phyloP scores from a whole-genome alignment of 2,113 vertebrate species.

The Myotis brandtii region DNA sequence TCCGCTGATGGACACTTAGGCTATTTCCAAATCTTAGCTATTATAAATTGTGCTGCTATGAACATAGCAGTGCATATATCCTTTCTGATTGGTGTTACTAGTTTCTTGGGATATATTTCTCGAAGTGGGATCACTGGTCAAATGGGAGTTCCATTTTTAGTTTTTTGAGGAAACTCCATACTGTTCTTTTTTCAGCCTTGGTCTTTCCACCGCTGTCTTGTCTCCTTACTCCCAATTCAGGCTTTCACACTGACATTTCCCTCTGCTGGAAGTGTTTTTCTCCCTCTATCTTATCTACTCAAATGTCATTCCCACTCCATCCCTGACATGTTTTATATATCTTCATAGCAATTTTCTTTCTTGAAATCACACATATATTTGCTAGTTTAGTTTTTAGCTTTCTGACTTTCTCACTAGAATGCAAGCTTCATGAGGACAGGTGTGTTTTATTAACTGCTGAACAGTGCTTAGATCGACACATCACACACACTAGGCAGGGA shows the following conservation, averaged over 20 bases:
- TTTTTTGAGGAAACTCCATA: no score
- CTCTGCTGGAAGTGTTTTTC: background rate
- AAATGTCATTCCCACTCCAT: background rate
- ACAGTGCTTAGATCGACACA: background rate
- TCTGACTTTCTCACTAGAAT: background rate
- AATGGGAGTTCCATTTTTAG: no score
- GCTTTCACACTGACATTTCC: background rate
- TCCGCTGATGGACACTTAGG: no score
- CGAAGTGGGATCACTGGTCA: no score
- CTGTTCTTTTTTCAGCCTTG: no score
- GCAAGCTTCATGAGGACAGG: background rate
- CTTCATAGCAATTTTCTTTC: background rate
- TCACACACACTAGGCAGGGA: background rate
- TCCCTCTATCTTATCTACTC: background rate
- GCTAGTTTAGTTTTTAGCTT: background rate
- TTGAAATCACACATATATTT: background rate
- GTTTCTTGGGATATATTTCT: no score
- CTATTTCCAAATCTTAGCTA: no score
- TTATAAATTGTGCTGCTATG: no score
- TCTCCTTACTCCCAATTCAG: background rate
- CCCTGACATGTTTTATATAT: background rate
- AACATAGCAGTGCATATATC: no score
- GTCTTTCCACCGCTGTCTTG: background rate
- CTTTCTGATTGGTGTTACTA: no score
- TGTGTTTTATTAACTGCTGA: background rate